A percentile compares a stretch with the other conserved stretches of the same genome.
Evolutionary conservation across 2,888 invertebrate species (phyloP).

Genomic region (Podabrus alpinus): DNA sequence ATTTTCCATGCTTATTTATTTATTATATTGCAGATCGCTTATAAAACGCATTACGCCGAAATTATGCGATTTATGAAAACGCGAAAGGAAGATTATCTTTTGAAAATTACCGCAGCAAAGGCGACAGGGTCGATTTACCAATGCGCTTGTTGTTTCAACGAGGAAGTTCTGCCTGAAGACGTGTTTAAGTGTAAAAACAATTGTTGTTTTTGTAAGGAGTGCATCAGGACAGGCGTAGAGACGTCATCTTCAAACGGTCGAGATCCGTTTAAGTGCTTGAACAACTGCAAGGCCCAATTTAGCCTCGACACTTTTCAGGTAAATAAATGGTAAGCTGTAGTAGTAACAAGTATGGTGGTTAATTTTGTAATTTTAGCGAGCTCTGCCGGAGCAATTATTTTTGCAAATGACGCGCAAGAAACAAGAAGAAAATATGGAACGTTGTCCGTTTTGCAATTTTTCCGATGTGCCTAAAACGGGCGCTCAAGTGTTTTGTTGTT

Average conservation of each 20-base stretch:
- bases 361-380: conserved; percentile 30
- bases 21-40: conserved; percentile 28
- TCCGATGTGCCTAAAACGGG: conserved; percentile 56
- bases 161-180: conserved; percentile 57
- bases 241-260: conserved; percentile 53
- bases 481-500: conserved; percentile 59
- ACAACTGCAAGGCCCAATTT: neutral
- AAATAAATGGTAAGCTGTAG: neutral
- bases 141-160: conserved; percentile 62
- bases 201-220: conserved; percentile 57
- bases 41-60: conserved; percentile 43
- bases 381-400: conserved; percentile 55
- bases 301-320: conserved; percentile 38
- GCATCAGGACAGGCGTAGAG: conserved; percentile 52
- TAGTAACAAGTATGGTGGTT: neutral
- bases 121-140: conserved; percentile 52
- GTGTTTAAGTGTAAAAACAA: conserved; percentile 52
- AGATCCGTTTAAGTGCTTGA: conserved; percentile 45
- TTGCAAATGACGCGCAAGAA: conserved; percentile 57
- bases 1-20: too few relatives aligned
- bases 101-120: conserved; percentile 45
- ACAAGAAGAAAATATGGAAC: conserved; percentile 51
- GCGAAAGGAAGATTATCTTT: conserved; percentile 25
- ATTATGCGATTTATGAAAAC: conserved; percentile 40
- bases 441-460: conserved; percentile 58